Percentiles rank a stretch among this genome's conserved stretches.
Conservation (phyloP, 2,888 invertebrate genomes). For the Watsonalla cultraria region DNA sequence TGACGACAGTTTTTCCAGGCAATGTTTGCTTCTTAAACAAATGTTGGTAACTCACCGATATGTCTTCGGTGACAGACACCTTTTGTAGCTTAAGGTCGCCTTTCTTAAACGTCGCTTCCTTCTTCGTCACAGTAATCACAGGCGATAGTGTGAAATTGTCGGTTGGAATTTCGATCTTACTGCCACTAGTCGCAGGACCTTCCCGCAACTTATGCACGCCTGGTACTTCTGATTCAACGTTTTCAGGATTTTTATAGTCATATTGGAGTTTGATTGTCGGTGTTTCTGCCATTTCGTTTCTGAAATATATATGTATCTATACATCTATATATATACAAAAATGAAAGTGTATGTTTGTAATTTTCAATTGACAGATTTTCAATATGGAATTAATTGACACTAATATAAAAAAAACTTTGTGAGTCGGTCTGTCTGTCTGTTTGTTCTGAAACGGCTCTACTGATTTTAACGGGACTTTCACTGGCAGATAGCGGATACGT, state of each 20-base stretch:
- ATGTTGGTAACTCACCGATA: slow-evolving; percentile 59
- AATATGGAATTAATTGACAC: too few species aligned
- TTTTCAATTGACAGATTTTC: too few species aligned
- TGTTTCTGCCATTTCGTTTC: slow-evolving; percentile 45
- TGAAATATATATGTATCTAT: slow-evolving; percentile 11
- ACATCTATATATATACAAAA: too few species aligned
- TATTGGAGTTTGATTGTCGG: slow-evolving; percentile 28
- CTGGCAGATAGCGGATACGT: too few species aligned
- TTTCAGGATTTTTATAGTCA: slow-evolving; percentile 31
- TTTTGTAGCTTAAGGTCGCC: slow-evolving; percentile 57
- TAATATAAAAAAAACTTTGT: too few species aligned
- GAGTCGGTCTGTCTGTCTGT: too few species aligned
- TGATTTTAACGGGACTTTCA: too few species aligned
- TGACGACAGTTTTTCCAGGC: slow-evolving; percentile 54
- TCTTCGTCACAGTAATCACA: slow-evolving; percentile 53
- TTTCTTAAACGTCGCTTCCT: slow-evolving; percentile 50
- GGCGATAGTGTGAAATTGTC: slow-evolving; percentile 37
- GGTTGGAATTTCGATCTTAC: slow-evolving; percentile 20
- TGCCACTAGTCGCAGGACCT: neutral
- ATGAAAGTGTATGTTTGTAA: too few species aligned
- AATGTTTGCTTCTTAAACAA: slow-evolving; percentile 53
- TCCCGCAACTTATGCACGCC: slow-evolving; percentile 41
- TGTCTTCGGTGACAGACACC: slow-evolving; percentile 55
- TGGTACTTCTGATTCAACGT: slow-evolving; percentile 54
- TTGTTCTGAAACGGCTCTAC: too few species aligned